Evolutionary conservation across 1,140 invertebrate species (phyloP), one percentile per base, ranked within the genome.

Genomic region (Achatina immaculata): DNA sequence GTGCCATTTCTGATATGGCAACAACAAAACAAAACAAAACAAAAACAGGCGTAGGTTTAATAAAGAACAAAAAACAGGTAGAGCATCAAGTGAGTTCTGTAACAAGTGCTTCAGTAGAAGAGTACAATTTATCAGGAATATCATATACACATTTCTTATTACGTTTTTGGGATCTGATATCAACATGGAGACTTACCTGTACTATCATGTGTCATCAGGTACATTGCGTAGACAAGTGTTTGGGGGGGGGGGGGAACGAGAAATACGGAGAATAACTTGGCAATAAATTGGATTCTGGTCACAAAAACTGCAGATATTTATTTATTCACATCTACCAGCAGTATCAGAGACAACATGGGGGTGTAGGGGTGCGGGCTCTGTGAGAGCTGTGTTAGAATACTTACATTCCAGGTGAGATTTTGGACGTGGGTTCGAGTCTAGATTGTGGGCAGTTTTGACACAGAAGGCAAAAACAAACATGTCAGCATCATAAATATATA

Each of bases 401-500:
- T 55, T 55, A 55, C 48, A 2, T 21, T 55, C 4, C 21, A 14
- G 16, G 21, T 21, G 2, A 55, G 21, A 55, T 55, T 55, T 55
- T 2, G n/a, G 3, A 55, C 3, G 7, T 24, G 7, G 48, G 3
- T 6, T 19, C 2, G 48, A 55, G 48, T 14, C 6, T 14, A 2
- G 7, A 55, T 21, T 21, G 48, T 55, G 16, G n/a, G 48, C 7
- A 24, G 19, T 55, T 55, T 21, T 55, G 24, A 21, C 48, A 21
- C 48, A 21, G 45, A 24, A 66, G n/a, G 68, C 3, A 66, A 28
- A 66, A 36, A 80, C 34, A 55, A 31, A 55, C 51, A 72, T 21
- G 74, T 9, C 42, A 51, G 43, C 51, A 81, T 24, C 28, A 31
- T n/a, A n/a, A n/a, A n/a, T n/a, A n/a, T n/a, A n/a, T n/a, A n/a